Base-by-base conservation (phyloP, 2,888 invertebrate genomes). In the Branchellion lobata region DNA sequence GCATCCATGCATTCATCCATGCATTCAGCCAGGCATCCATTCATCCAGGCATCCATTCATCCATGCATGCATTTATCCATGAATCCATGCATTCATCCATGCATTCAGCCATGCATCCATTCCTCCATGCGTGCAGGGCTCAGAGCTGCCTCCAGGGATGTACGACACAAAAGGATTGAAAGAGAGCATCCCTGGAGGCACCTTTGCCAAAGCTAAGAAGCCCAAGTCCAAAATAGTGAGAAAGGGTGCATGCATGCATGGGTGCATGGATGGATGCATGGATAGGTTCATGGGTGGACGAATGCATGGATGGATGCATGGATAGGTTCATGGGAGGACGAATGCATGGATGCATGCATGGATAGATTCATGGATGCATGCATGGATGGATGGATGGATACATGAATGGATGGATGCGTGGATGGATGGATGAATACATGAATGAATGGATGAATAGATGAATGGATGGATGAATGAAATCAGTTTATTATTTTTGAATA, bases 1-100 rank as follows among this genome's bases (percentile, higher is more conserved):
- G 57, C 33, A 72, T 73, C 31, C 53, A 80, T 53, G 34, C 72
- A 80, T 72, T 34, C 36, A 78, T 57, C 78, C 73, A 78, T 57
- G 69, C 57, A 80, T 33, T 72, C 57, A 78, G 33, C 68, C 47
- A 78, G 40, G 76, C 47, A 80, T 40, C 53, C 71, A 51, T 33
- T 33, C 72, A 78, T 27, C 71, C 53, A 69, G 21, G 69, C 33
- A 78, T 57, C 71, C 34, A 80, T 33, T 53, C 36, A 78, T 57
- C 71, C 36, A 79, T 76, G 61, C 65, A 76, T 68, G 75, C 40
- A 80, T 33, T 47, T 5, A 75, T 36, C 27, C 27, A 79, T 40
- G 61, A 11, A 78, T 40, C 29, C 18, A 78, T 40, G 61, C 18
- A 78, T 40, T 33, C 33, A 72, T 40, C 29, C 18, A 78, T 40